Percentiles rank a stretch among this genome's conserved stretches.
These are phyloP conservation scores for Pelusios castaneus DNA, from an alignment of 2,113 vertebrate genomes.

Conservation along the genomic window DNA sequence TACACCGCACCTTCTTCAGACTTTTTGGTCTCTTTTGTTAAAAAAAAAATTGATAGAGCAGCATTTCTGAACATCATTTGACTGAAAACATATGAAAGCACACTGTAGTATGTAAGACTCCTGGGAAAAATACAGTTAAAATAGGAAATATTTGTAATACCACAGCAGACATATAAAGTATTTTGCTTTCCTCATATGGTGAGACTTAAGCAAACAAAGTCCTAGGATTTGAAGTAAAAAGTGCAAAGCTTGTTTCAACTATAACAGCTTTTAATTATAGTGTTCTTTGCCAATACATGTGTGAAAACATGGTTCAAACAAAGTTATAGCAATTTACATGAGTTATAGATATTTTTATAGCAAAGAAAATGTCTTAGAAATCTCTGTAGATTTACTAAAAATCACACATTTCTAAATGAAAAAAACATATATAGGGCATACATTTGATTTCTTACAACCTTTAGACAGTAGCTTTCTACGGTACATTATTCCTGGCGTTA, in stretches of 20 bases:
- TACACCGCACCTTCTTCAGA: background rate
- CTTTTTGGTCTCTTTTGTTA: background rate
- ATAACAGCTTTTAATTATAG: background rate
- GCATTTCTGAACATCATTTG: background rate
- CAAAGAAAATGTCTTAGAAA: background rate
- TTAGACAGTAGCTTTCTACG: background rate
- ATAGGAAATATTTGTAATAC: background rate
- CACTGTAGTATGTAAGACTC: background rate
- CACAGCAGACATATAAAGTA: background rate
- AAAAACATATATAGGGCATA: background rate
- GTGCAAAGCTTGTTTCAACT: background rate
- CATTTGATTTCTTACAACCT: background rate
- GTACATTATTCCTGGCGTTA: background rate
- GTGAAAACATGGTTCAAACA: background rate
- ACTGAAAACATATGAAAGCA: background rate
- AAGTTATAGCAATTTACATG: background rate
- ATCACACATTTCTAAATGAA: background rate
- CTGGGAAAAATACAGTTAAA: background rate
- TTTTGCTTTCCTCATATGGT: background rate
- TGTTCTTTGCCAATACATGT: accelerated
- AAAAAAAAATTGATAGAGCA: background rate
- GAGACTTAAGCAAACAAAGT: background rate
- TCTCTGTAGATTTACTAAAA: background rate
- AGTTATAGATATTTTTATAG: background rate
- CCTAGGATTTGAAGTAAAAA: background rate